These are phyloP conservation scores for Deilephila elpenor DNA, from an alignment of 2,888 invertebrate species.

Conservation along the genomic window DNA sequence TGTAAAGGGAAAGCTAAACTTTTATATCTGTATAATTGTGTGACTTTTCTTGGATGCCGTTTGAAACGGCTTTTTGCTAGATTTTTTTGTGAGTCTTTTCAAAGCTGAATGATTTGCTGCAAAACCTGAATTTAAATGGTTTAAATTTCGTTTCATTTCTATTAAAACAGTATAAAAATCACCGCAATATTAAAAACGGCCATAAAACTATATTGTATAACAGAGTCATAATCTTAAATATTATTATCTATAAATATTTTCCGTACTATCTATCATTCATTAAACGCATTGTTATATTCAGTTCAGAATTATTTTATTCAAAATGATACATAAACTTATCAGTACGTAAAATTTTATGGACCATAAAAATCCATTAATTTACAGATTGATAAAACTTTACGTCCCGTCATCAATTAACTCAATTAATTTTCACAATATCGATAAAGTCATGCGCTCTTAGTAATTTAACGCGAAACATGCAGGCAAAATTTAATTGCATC, in stretches of 20 bases:
- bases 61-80: neutral
- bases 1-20: conserved; percentile 16
- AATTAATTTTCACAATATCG: conserved; percentile 52
- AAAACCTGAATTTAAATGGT: neutral
- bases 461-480: conserved; percentile 48
- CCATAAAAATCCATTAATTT: conserved; percentile 31
- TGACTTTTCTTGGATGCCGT: conserved; percentile 12
- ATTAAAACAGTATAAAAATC: too few species aligned
- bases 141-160: too few species aligned
- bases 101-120: neutral
- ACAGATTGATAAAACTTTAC: conserved; percentile 28
- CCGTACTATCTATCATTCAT: neutral
- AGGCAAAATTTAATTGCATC: conserved; percentile 70
- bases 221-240: too few species aligned
- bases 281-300: neutral
- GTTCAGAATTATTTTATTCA: neutral
- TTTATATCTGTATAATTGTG: conserved; percentile 14
- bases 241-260: too few species aligned
- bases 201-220: too few species aligned
- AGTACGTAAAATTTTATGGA: conserved; percentile 16
- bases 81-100: neutral
- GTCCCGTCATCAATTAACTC: conserved; percentile 47
- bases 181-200: too few species aligned
- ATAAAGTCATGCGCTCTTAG: conserved; percentile 40
- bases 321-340: conserved; percentile 14